Percentiles rank a stretch among this genome's conserved stretches.
Conservation (phyloP, 2,113 vertebrate species). For the Lycaon pictus region DNA sequence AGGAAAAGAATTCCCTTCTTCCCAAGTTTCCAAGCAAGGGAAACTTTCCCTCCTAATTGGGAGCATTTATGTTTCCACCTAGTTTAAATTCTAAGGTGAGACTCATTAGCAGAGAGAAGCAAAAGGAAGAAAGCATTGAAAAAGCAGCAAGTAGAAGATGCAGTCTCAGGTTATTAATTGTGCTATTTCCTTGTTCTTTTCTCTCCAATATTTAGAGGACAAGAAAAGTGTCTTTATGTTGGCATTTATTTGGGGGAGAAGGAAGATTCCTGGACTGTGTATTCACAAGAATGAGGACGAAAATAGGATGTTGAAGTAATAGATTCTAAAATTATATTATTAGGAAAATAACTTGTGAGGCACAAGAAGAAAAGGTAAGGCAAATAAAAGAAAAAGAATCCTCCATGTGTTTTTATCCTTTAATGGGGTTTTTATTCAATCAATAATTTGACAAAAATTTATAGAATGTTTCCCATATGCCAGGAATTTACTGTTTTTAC, state of each 20-base stretch:
- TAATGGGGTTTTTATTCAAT: not conserved
- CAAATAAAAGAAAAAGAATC: not conserved
- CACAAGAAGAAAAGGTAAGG: not conserved
- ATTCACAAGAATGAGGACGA: not conserved
- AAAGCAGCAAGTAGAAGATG: not conserved
- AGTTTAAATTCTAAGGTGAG: slow-evolving; percentile 35
- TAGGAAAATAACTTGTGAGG: slow-evolving; percentile 32
- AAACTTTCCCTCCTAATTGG: slow-evolving; percentile 41
- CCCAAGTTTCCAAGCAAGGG: not conserved
- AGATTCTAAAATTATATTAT: slow-evolving; percentile 35
- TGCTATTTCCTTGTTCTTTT: not conserved
- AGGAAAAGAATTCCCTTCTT: not conserved
- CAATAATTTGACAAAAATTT: not conserved
- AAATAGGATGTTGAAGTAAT: slow-evolving; percentile 21
- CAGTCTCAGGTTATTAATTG: not conserved
- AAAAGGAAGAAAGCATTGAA: not conserved
- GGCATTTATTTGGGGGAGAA: not conserved
- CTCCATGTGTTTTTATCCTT: not conserved
- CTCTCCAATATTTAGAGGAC: not conserved
- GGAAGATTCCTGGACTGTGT: not conserved
- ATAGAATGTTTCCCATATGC: not conserved
- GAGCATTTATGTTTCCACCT: slow-evolving; percentile 26
- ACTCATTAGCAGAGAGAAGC: not conserved
- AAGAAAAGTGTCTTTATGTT: not conserved
- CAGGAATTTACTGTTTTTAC: not conserved